Evolutionary conservation across 2,113 vertebrate species (phyloP).

Genomic region (Amphiprion ocellaris): DNA sequence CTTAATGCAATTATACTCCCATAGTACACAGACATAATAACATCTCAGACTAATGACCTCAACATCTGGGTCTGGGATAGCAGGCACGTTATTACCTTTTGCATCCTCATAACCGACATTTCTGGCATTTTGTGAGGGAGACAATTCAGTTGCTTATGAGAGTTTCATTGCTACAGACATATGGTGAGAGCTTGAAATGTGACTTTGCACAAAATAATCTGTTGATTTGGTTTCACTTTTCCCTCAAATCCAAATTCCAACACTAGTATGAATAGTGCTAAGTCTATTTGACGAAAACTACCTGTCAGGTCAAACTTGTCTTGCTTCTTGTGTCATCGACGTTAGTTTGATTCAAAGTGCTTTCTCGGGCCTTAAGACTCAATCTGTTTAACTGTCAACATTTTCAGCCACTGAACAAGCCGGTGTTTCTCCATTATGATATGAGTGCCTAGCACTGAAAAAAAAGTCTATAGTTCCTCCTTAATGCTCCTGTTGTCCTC

Average conservation of each 20-base stretch:
- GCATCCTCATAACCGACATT: conserved; percentile 4
- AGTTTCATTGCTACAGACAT: conserved; percentile 7
- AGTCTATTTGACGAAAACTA: neutral
- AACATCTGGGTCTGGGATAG: conserved; percentile 25
- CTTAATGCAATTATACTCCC: conserved; percentile 46
- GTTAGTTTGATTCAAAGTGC: conserved; percentile 22
- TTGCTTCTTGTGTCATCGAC: neutral
- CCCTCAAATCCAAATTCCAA: neutral
- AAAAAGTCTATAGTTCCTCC: neutral
- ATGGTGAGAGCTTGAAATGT: neutral
- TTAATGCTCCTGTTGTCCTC: neutral
- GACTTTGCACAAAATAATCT: neutral
- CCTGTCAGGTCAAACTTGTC: neutral
- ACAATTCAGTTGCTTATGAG: neutral
- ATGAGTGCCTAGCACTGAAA: neutral
- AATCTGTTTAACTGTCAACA: conserved; percentile 3
- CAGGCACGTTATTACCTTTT: conserved; percentile 10
- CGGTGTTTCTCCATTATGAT: neutral
- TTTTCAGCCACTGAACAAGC: conserved; percentile 11
- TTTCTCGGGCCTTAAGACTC: neutral
- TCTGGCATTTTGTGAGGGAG: conserved; percentile 1
- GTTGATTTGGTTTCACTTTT: neutral
- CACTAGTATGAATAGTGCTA: conserved; percentile 7
- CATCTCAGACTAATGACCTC: conserved; percentile 28
- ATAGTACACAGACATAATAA: conserved; percentile 35